Conservation (phyloP, 2,113 vertebrate species). For the Pao palembangensis region DNA sequence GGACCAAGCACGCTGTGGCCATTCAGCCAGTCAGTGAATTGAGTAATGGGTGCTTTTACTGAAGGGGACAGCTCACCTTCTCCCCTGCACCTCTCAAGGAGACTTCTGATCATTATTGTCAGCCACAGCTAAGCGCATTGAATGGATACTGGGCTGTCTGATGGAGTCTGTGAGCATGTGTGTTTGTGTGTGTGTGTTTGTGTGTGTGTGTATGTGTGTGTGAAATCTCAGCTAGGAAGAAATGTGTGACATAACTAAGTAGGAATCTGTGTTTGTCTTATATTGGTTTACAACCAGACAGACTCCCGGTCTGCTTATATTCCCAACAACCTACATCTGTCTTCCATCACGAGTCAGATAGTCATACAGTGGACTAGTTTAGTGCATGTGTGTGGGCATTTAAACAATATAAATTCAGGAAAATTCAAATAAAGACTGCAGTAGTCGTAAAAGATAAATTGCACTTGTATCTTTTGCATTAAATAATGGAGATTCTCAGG, state of each 20-base stretch:
- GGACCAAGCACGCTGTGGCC: constrained; percentile 34
- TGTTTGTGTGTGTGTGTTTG: constrained; percentile 19
- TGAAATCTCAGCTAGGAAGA: constrained; percentile 14
- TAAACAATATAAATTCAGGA: constrained; percentile 3
- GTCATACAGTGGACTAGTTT: constrained; percentile 48
- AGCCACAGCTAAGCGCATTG: constrained; percentile 64
- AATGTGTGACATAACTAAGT: constrained; percentile 17
- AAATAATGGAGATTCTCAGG: too few relatives aligned
- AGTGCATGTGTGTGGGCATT: constrained; percentile 10
- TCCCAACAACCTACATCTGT: constrained; percentile 53
- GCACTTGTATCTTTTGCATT: too few relatives aligned
- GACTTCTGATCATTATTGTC: constrained; percentile 74
- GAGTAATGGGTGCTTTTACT: constrained; percentile 74
- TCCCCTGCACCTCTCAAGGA: constrained; percentile 68
- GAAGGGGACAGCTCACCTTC: constrained; percentile 74
- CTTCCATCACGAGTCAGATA: constrained; percentile 54
- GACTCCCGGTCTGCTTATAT: constrained; percentile 7
- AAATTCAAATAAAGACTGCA: too few relatives aligned
- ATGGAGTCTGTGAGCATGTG: constrained; percentile 25
- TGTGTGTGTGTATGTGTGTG: constrained; percentile 30
- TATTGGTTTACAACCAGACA: constrained; percentile 16
- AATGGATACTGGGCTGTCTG: constrained; percentile 50
- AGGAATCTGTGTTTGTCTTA: constrained; percentile 9
- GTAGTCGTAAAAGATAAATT: too few relatives aligned
- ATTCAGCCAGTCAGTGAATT: constrained; percentile 60